Percentiles rank a stretch among this genome's conserved stretches.
Conservation (phyloP, 2,797 vertebrate species). For the Pipistrellus nathusii region DNA sequence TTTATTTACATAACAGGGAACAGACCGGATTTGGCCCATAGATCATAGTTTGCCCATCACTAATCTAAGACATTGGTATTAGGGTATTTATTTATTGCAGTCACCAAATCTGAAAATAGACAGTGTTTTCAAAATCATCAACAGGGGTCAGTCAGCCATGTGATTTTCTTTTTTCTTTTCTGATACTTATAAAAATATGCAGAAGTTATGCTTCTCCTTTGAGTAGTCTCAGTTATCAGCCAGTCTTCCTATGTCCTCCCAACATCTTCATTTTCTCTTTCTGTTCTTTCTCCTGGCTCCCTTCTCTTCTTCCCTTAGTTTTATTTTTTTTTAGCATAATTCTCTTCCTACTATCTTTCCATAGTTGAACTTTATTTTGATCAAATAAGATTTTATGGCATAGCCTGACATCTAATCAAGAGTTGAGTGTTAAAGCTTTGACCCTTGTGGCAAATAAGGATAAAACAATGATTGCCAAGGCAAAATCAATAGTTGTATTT, state of each 20-base stretch:
- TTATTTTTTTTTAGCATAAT: background rate
- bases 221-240: background rate
- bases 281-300: background rate
- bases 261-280: background rate
- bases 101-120: background rate
- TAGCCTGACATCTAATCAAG: background rate
- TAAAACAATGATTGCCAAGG: background rate
- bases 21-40: background rate
- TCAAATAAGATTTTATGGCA: background rate
- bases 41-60: background rate
- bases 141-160: background rate
- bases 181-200: background rate
- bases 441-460: background rate
- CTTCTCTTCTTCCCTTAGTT: background rate
- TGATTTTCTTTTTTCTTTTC: background rate
- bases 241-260: background rate
- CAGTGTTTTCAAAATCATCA: slow-evolving; percentile 6
- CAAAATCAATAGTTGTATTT: background rate
- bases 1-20: background rate
- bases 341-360: background rate
- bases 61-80: background rate
- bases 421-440: background rate
- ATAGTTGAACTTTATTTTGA: slow-evolving; percentile 54
- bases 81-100: background rate
- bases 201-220: background rate